Percentiles rank a stretch among this genome's conserved stretches.
These are phyloP conservation scores for Tanypteryx hageni DNA, from an alignment of 2,888 invertebrate species.

Conservation along the genomic window DNA sequence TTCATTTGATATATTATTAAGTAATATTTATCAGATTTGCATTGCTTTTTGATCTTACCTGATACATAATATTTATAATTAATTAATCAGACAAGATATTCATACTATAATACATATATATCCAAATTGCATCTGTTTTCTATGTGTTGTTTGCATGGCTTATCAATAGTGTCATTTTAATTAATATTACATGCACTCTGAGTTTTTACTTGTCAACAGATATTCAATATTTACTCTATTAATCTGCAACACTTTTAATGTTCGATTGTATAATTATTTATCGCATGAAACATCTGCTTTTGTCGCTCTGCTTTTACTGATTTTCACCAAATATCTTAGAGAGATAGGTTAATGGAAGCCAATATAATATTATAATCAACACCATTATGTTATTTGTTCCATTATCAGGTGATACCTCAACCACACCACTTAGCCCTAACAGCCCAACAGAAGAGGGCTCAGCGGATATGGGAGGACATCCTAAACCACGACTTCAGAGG, in stretches of 20 bases:
- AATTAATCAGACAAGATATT: not conserved
- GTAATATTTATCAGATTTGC: no score
- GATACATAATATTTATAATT: no score
- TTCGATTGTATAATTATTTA: not conserved
- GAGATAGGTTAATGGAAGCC: not conserved
- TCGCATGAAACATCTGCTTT: constrained; percentile 5
- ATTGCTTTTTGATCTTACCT: no score
- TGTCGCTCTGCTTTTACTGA: constrained; percentile 33
- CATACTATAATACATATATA: not conserved
- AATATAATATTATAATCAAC: not conserved
- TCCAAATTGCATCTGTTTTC: not conserved
- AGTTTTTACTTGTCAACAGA: not conserved
- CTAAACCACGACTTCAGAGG: constrained; percentile 87
- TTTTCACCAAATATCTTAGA: not conserved
- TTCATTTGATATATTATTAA: no score
- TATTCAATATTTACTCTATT: no score
- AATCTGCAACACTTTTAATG: no score
- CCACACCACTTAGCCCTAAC: constrained; percentile 85
- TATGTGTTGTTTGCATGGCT: not conserved
- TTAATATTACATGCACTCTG: not conserved
- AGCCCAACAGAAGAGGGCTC: constrained; percentile 84
- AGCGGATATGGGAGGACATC: constrained; percentile 77
- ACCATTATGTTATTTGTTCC: not conserved
- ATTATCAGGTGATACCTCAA: constrained; percentile 84
- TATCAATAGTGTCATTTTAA: not conserved